These are phyloP conservation scores for Drosophila subobscura DNA, from an alignment of 1,140 invertebrate species.

Conservation along the genomic window DNA sequence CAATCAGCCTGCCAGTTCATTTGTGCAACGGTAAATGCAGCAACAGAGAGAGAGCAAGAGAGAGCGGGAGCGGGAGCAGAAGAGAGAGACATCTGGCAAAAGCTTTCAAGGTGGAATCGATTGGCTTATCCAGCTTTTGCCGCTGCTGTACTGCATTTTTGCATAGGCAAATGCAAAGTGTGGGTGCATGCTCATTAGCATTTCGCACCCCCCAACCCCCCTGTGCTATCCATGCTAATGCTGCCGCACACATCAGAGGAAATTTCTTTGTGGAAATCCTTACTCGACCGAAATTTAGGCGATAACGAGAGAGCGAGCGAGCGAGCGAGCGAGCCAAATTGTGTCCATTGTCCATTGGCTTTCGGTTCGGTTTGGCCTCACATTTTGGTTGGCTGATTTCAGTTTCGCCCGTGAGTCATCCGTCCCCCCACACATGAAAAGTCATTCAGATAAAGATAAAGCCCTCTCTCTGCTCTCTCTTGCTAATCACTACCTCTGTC, in stretches of 20 bases:
- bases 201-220: background rate
- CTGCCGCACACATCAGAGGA: constrained; percentile 10
- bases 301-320: constrained; percentile 19
- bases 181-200: constrained; percentile 38
- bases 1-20: too few relatives aligned
- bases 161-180: constrained; percentile 15
- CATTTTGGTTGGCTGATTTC: constrained; percentile 74
- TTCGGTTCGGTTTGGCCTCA: constrained; percentile 36
- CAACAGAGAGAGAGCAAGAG: background rate
- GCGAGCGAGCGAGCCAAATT: constrained; percentile 3
- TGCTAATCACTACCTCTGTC: constrained; percentile 2
- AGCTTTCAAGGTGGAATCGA: constrained; percentile 7
- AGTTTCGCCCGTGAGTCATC: constrained; percentile 52
- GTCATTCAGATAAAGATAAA: constrained; percentile 51
- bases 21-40: too few relatives aligned
- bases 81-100: too few relatives aligned
- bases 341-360: constrained; percentile 40
- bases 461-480: background rate
- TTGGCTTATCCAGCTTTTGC: constrained; percentile 26
- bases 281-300: constrained; percentile 16
- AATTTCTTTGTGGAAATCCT: constrained; percentile 36
- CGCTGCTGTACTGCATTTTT: too few relatives aligned
- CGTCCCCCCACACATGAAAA: constrained; percentile 15
- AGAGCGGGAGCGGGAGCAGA: too few relatives aligned
- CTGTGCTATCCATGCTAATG: constrained; percentile 25